Conservation (phyloP, 1,140 invertebrate genomes). For the Leptinotarsa defecta region DNA sequence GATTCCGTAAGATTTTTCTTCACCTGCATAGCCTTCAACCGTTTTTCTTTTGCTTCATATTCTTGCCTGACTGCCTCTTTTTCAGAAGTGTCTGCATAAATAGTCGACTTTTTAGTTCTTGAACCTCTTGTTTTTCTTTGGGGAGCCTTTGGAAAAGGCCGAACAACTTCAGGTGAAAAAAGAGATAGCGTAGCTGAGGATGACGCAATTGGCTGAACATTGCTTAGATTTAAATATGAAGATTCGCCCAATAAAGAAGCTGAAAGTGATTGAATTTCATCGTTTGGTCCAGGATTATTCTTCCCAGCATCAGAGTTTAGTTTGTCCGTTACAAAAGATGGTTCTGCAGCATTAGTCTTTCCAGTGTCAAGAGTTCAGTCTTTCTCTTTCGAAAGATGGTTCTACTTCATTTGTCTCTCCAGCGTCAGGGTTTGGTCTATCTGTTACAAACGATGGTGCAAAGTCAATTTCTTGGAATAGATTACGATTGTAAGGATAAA, state of each 20-base stretch:
- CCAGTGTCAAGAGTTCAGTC: too few relatives aligned
- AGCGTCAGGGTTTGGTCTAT: not conserved
- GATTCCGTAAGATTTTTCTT: not conserved
- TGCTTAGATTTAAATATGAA: not conserved
- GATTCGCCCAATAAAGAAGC: not conserved
- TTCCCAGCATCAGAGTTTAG: not conserved
- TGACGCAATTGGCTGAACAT: not conserved
- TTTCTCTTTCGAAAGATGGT: slow-evolving; percentile 10
- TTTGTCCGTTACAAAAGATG: too few relatives aligned
- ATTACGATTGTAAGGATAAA: too few relatives aligned
- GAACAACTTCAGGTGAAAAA: not conserved
- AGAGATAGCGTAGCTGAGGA: not conserved
- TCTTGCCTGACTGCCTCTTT: not conserved
- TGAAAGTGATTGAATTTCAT: not conserved
- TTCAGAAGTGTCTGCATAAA: not conserved
- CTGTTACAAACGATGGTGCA: too few relatives aligned
- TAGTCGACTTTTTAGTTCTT: too few relatives aligned
- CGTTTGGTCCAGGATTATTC: not conserved
- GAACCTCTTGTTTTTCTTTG: too few relatives aligned
- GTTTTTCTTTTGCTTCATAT: not conserved
- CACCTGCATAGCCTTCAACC: not conserved
- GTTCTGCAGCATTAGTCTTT: not conserved
- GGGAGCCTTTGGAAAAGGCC: too few relatives aligned
- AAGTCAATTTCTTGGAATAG: too few relatives aligned
- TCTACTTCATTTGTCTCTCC: not conserved